Conservation (phyloP, 2,113 vertebrate genomes). For the Dasyurus viverrinus region DNA sequence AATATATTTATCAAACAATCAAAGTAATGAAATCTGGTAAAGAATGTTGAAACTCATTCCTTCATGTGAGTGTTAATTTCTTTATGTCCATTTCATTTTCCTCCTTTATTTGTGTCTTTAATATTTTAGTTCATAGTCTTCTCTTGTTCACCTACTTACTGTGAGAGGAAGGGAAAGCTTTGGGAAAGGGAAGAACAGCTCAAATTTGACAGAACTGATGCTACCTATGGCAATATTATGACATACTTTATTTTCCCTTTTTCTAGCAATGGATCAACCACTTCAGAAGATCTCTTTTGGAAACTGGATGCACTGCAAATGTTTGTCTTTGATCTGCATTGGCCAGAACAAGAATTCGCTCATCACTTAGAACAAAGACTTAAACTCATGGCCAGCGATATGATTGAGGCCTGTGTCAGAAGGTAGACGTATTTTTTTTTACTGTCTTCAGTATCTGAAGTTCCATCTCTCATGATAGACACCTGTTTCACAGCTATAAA, state of each 20-base stretch:
- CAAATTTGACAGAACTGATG: background rate
- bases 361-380: slow-evolving; percentile 97
- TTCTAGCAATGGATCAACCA: slow-evolving; percentile 93
- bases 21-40: background rate
- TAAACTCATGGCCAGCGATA: slow-evolving; percentile 98
- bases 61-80: slow-evolving; percentile 1
- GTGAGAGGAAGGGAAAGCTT: slow-evolving; percentile 32
- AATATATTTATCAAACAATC: slow-evolving; percentile 4
- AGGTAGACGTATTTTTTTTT: slow-evolving; percentile 86
- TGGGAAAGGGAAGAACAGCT: background rate
- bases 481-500: background rate
- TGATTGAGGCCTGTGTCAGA: slow-evolving; percentile 99
- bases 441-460: slow-evolving; percentile 36
- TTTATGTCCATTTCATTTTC: slow-evolving; percentile 19
- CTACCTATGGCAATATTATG: slow-evolving; percentile 5
- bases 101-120: background rate
- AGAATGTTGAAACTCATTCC: slow-evolving; percentile 16
- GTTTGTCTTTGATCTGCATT: slow-evolving; percentile 96
- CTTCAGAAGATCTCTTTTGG: slow-evolving; percentile 98
- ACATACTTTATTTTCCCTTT: slow-evolving; percentile 47
- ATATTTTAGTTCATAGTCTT: background rate
- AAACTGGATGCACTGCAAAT: slow-evolving; percentile 97
- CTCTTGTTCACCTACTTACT: slow-evolving; percentile 7
- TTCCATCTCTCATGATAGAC: background rate
- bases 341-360: slow-evolving; percentile 98